Evolutionary conservation across 2,797 vertebrate species (phyloP), one percentile per base, ranked within the genome.

Genomic region (Mergus octosetaceus): DNA sequence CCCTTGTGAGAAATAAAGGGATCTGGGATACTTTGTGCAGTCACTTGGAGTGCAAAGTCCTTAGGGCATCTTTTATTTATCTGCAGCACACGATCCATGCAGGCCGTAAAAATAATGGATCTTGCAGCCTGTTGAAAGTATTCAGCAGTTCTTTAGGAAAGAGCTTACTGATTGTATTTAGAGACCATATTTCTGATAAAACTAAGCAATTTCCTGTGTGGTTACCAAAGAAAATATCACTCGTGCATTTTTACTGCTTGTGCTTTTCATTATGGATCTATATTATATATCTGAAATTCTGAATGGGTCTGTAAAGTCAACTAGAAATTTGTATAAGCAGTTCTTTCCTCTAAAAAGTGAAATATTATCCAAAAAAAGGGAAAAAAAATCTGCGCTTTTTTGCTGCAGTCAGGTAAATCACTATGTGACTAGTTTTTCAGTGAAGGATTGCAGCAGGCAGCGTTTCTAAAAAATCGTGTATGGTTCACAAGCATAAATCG

Each of bases 151-250:
- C 72, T 83, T 54, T 49, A 74, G 57, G 49, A 95, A 85, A 15
- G 15, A 65, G 68, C 7, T 79, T 68, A 47, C 39, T 61, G 68
- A 47, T 3, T 70, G 24, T 34, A 70, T 56, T 38, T 57, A 85
- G 71, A 85, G 56, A 62, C 25, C 21, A 7, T 79, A 73, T 72
- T 91, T 89, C 81, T 85, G 91, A 91, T 69, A 94, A 95, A 91
- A 54, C 8, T 15, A 65, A 89, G 64, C 57, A 87, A 89, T 89
- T 71, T 91, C 49, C 69, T 77, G 36, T 20, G 38, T 57, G 88
- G 64, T 39, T 87, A 85, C 72, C 27, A 71, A 65, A 74, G 75
- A 68, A 87, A 93, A 65, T 38, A 89, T 28, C 47, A 57, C 9
- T 57, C 13, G 5, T 19, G 47, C 38, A 51, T 72, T 84, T 87